phyloP scores from a whole-genome alignment of 2,113 vertebrate species.

The Myodes glareolus region DNA sequence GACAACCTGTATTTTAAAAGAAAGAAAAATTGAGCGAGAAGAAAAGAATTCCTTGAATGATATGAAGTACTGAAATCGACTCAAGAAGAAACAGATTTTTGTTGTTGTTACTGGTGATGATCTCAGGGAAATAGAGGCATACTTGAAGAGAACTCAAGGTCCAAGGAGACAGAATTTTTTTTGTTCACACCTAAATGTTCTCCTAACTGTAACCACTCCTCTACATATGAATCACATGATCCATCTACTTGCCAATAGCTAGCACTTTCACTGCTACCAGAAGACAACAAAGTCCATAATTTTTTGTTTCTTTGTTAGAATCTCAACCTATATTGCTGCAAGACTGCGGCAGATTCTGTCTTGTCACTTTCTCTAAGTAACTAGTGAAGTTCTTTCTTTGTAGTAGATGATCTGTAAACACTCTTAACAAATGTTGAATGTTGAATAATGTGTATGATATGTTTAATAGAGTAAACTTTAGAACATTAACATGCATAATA shows the following conservation, averaged over 20 bases:
- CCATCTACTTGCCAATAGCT: neutral
- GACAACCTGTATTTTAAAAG: neutral
- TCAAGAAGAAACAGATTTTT: neutral
- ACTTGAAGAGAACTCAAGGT: neutral
- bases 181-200: neutral
- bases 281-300: neutral
- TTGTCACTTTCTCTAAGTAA: neutral
- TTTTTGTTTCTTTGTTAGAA: neutral
- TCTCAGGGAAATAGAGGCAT: neutral
- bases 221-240: neutral
- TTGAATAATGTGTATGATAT: neutral
- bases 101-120: neutral
- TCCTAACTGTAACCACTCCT: neutral
- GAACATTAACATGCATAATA: neutral
- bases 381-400: neutral
- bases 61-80: neutral
- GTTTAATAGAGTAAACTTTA: neutral
- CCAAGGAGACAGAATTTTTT: too few species aligned
- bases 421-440: neutral
- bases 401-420: neutral
- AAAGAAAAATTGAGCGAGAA: too few species aligned
- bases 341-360: neutral
- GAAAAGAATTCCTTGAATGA: neutral
- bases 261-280: neutral
- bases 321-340: neutral